Evolutionary conservation across 2,797 vertebrate species (phyloP).

Genomic region (Poecilia picta): DNA sequence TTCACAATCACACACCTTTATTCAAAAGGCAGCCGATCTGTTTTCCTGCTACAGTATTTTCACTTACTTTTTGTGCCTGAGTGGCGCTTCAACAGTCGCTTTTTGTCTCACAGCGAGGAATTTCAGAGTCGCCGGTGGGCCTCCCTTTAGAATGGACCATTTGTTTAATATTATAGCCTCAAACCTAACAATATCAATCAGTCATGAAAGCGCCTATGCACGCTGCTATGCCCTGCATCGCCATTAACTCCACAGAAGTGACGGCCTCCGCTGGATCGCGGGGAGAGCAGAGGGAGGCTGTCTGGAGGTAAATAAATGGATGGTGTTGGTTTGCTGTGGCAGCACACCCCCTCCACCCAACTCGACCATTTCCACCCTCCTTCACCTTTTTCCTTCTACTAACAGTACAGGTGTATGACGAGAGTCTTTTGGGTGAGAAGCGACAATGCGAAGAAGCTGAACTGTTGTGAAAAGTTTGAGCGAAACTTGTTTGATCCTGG

Average conservation of each 20-base stretch:
- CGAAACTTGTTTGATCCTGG: constrained; percentile 12
- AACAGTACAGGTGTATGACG: constrained; percentile 3
- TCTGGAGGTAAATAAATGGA: constrained; percentile 49
- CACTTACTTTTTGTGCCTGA: constrained; percentile 14
- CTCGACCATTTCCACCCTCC: constrained; percentile 4
- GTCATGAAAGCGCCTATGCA: constrained; percentile 72
- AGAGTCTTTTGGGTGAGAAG: constrained; percentile 4
- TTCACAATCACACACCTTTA: constrained; percentile 36
- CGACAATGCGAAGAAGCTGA: constrained; percentile 12
- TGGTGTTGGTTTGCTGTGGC: constrained; percentile 36
- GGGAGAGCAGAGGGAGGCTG: constrained; percentile 36
- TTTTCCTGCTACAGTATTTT: constrained; percentile 31
- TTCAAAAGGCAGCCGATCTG: constrained; percentile 29
- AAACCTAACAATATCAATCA: constrained; percentile 78
- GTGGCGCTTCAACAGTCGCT: constrained; percentile 17
- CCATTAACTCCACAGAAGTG: constrained; percentile 65
- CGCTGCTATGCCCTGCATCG: constrained; percentile 63
- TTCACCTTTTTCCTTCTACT: constrained; percentile 1
- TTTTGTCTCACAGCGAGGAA: constrained; percentile 43
- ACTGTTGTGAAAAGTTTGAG: constrained; percentile 27
- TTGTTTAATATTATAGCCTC: constrained; percentile 77
- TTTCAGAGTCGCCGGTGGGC: constrained; percentile 44
- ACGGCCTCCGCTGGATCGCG: constrained; percentile 46
- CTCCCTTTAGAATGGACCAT: constrained; percentile 65
- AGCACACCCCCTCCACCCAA: neutral